phyloP scores from a whole-genome alignment of 2,113 vertebrate genomes.

The Plecturocebus donacophilus region DNA sequence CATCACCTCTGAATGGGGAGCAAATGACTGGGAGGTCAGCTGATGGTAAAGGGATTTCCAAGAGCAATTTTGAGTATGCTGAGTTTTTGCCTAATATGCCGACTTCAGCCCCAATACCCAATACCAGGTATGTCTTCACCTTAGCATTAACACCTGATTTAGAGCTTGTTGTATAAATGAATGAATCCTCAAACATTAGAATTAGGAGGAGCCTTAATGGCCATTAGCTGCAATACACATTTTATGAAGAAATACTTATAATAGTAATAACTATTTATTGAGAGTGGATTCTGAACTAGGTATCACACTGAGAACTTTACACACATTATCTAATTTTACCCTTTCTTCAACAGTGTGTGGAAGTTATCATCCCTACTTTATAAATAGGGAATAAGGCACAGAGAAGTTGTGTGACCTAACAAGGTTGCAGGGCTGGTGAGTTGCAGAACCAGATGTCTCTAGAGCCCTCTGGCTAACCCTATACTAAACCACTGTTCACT shows the following conservation, averaged over 20 bases:
- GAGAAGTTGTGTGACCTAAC: not conserved
- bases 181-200: not conserved
- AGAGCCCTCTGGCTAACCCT: not conserved
- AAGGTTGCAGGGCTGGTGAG: not conserved
- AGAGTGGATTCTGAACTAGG: not conserved
- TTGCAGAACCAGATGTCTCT: not conserved
- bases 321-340: not conserved
- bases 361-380: not conserved
- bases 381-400: not conserved
- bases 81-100: not conserved
- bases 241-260: constrained; percentile 12
- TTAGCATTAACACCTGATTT: not conserved
- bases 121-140: not conserved
- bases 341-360: not conserved
- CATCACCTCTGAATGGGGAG: not conserved
- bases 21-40: not conserved
- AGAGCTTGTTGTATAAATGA: not conserved
- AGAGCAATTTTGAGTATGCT: not conserved
- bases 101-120: not conserved
- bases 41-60: not conserved
- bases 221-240: not conserved
- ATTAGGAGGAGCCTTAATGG: not conserved
- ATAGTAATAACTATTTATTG: not conserved
- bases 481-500: not conserved
- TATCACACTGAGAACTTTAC: not conserved